Base-by-base conservation (phyloP, 35 echinoderm and acorn worm genomes). In the Holothuria glaberrima region DNA sequence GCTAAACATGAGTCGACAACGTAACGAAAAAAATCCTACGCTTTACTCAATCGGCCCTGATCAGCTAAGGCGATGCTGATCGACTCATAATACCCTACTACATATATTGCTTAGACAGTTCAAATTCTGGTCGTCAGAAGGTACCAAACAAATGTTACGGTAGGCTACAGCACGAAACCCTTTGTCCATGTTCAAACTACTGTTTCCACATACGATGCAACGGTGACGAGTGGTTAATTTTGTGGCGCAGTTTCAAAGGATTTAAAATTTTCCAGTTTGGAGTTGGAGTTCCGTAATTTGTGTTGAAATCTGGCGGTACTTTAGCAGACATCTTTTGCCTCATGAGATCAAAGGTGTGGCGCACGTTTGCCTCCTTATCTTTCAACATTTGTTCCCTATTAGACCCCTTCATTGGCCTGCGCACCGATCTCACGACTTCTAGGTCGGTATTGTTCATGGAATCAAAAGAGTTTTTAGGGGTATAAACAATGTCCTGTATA, bases 251-350 rank as follows among this genome's bases (percentile, higher is more conserved):
- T 91, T 99, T 94, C 50, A 99, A 73, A 9, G 97, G 97, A 86
- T 99, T 95, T 20, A 99, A 67, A 65, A 99, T 99, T 93, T 99
- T 99, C 97, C 97, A 99, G 78, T 99, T 95, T 3, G 97, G 97
- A 3, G 97, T 99, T 50, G 97, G 97, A 5, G 88, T 89, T 41
- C 97, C 97, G 56, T 99, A 99, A 58, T 99, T 99, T 31, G 45
- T 92, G 33, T 99, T 99, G 68, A 99, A 99, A 48, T 94, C 93
- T 9, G 61, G 90, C 21, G 97, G 97, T 59, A 89, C 79, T 21
- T 86, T 87, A 9, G 86, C 93, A n/a, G 90, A 75, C 73, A 99
- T 94, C 62, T 94, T 95, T 69, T 99, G 46, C 4, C 97, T 65
- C 97, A 99, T 99, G 7, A 99, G 14, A 2, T 95, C 83, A 70